Percentiles rank a stretch among this genome's conserved stretches.
These are phyloP conservation scores for Synergus japonicus DNA, from an alignment of 2,888 invertebrate species.

Conservation along the genomic window DNA sequence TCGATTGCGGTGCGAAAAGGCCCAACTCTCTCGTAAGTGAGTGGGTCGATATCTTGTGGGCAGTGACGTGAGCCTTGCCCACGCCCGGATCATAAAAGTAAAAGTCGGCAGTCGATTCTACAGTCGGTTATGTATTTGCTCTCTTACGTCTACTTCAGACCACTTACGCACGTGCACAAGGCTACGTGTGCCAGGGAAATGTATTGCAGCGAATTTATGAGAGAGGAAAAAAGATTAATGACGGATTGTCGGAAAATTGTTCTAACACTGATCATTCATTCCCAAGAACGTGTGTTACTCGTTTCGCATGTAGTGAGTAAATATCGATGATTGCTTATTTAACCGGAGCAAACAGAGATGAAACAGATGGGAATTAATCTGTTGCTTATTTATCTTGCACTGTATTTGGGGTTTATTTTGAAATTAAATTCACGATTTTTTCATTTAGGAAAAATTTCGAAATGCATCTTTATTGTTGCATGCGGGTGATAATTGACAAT, in stretches of 20 bases:
- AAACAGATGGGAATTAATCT: too few species aligned
- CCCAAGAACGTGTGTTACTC: background rate
- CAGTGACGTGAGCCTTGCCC: slow-evolving; percentile 65
- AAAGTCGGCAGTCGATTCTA: slow-evolving; percentile 63
- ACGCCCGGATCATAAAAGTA: slow-evolving; percentile 69
- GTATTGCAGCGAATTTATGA: background rate
- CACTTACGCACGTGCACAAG: slow-evolving; percentile 42
- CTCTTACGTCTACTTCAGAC: slow-evolving; percentile 45
- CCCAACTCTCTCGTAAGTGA: slow-evolving; percentile 48
- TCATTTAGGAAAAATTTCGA: too few species aligned
- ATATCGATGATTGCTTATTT: background rate
- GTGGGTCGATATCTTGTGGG: slow-evolving; percentile 65
- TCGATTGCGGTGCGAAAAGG: slow-evolving; percentile 17
- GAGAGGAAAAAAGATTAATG: background rate
- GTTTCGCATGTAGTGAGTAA: background rate
- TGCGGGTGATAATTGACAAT: too few species aligned
- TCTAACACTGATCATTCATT: background rate
- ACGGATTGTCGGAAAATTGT: slow-evolving; percentile 15
- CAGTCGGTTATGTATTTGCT: slow-evolving; percentile 31
- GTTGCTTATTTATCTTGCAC: too few species aligned
- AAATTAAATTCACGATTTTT: too few species aligned
- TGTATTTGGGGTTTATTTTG: too few species aligned
- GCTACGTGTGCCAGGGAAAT: slow-evolving; percentile 12
- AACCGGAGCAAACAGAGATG: background rate
- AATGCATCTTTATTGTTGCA: too few species aligned